These are phyloP conservation scores for Irena cyanogastra DNA, from an alignment of 2,113 vertebrate genomes.

Conservation along the genomic window DNA sequence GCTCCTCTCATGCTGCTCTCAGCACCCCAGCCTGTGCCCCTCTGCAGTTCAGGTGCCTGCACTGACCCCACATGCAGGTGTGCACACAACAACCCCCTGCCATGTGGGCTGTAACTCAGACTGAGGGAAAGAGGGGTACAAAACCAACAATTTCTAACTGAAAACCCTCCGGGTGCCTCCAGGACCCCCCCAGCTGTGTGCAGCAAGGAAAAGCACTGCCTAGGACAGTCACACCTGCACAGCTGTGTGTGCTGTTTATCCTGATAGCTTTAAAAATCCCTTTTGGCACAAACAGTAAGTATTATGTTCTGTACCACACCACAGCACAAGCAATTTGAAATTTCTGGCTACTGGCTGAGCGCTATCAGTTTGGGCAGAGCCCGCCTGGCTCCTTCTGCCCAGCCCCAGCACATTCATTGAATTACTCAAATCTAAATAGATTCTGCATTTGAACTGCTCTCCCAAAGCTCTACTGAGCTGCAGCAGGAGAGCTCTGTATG, in stretches of 20 bases:
- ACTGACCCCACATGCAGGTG: neutral
- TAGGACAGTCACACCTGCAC: neutral
- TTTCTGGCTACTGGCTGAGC: neutral
- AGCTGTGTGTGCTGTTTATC: neutral
- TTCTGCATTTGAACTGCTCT: neutral
- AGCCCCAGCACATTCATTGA: neutral
- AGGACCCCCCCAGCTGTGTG: fast-evolving
- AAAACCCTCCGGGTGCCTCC: fast-evolving
- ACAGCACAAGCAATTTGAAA: neutral
- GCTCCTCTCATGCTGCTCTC: fast-evolving
- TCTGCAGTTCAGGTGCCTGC: neutral
- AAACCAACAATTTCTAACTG: neutral
- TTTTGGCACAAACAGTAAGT: neutral
- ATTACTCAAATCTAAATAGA: neutral
- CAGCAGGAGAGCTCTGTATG: neutral
- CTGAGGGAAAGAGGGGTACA: neutral
- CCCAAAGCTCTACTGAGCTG: neutral
- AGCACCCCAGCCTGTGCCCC: neutral
- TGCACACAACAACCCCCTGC: neutral
- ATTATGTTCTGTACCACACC: neutral
- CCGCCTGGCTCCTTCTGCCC: neutral
- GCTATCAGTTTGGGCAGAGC: neutral
- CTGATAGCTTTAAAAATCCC: neutral
- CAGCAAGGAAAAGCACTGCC: neutral
- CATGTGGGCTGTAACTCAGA: fast-evolving